phyloP scores from a whole-genome alignment of 2,113 vertebrate species.

The Nansenia antarctica region DNA sequence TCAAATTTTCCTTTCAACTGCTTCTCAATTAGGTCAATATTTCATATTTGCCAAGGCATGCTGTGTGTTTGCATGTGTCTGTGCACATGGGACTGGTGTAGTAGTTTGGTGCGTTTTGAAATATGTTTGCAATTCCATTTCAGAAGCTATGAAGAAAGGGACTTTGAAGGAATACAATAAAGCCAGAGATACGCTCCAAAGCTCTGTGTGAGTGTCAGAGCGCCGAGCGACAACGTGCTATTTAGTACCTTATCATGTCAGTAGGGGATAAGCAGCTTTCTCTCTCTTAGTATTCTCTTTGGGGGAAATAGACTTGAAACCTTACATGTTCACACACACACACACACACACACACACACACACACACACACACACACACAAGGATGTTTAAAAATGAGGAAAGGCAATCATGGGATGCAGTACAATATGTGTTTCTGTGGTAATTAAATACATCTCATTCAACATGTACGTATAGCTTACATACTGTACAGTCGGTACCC shows the following conservation, averaged over 20 bases:
- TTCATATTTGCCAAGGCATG: not conserved
- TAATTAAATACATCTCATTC: not conserved
- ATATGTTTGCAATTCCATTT: not conserved
- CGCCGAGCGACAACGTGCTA: not conserved
- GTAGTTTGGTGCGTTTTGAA: not conserved
- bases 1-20: not conserved
- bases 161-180: slow-evolving; percentile 9
- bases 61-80: not conserved
- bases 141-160: not conserved
- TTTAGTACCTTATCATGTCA: slow-evolving; percentile 2
- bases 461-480: not conserved
- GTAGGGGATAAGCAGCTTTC: not conserved
- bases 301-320: not conserved
- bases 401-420: not conserved
- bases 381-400: not conserved
- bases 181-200: not conserved
- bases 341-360: slow-evolving; percentile 4
- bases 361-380: not conserved
- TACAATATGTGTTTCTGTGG: not conserved
- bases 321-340: slow-evolving; percentile 12
- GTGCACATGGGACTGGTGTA: not conserved
- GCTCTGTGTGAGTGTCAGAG: not conserved
- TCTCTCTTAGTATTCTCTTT: slow-evolving; percentile 4
- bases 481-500: too few species aligned
- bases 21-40: not conserved